Evolutionary conservation across 2,113 vertebrate genomes (phyloP).

Genomic region (Laterallus jamaicensis): DNA sequence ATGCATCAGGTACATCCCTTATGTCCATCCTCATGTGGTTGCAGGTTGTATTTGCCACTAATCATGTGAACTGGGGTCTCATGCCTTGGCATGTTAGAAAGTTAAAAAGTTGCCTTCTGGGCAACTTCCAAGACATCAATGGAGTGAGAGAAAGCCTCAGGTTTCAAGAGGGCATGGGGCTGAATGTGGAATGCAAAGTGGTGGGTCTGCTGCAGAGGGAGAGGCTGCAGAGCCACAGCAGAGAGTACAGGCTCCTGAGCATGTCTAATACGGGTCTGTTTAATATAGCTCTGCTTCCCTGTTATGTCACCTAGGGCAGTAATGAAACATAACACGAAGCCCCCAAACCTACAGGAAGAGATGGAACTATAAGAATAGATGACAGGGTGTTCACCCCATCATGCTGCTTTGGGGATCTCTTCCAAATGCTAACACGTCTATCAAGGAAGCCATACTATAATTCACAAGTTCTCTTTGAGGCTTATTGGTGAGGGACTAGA

Average conservation of each 20-base stretch:
- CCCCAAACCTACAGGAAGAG: background rate
- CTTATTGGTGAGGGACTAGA: background rate
- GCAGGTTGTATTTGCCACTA: background rate
- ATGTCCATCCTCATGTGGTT: rapidly evolving
- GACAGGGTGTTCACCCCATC: background rate
- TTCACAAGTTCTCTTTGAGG: background rate
- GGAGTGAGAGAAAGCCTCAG: background rate
- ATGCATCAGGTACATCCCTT: background rate
- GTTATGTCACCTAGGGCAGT: background rate
- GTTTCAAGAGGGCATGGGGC: background rate
- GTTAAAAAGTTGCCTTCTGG: background rate
- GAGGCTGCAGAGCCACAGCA: background rate
- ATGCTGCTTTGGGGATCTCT: background rate
- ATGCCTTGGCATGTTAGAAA: background rate
- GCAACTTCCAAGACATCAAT: background rate
- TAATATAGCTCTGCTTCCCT: background rate
- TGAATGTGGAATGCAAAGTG: background rate
- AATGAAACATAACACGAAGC: background rate
- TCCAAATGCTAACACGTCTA: background rate
- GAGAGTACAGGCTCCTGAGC: background rate
- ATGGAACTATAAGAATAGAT: background rate
- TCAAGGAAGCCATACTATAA: background rate
- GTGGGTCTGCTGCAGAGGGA: background rate
- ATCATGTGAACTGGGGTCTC: background rate
- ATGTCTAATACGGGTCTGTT: background rate